phyloP scores from a whole-genome alignment of 2,888 invertebrate genomes.

The Dolichomitus sp. region DNA sequence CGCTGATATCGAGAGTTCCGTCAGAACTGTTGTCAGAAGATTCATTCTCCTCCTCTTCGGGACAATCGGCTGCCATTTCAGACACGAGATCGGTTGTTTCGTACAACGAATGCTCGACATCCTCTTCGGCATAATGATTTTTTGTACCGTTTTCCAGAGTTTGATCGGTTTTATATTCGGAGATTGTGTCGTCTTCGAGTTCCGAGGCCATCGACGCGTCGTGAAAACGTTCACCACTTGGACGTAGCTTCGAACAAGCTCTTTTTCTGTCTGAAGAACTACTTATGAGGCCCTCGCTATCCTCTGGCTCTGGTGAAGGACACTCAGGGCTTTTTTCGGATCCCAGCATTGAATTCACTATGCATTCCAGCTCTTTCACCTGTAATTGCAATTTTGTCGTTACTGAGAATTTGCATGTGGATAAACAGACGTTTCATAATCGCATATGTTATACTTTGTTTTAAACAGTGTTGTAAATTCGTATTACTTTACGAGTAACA shows the following conservation, averaged over 20 bases:
- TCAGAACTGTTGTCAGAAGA: constrained; percentile 22
- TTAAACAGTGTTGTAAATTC: no score
- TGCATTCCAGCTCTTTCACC: constrained; percentile 81
- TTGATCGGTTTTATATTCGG: constrained; percentile 53
- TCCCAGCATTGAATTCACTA: constrained; percentile 78
- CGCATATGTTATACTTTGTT: no score
- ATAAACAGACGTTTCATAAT: background rate
- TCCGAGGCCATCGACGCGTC: constrained; percentile 46
- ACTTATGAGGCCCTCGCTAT: constrained; percentile 48
- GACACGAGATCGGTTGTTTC: constrained; percentile 36
- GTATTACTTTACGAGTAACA: no score
- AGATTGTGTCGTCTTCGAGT: constrained; percentile 17
- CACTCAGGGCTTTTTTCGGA: constrained; percentile 55
- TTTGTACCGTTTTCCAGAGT: constrained; percentile 56
- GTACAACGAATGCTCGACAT: constrained; percentile 55
- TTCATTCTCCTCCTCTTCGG: constrained; percentile 9
- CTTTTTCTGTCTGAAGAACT: constrained; percentile 55
- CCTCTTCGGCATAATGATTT: constrained; percentile 35
- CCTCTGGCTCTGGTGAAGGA: constrained; percentile 47
- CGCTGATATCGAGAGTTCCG: constrained; percentile 16
- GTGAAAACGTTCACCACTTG: constrained; percentile 43
- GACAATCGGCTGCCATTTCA: background rate
- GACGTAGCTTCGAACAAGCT: constrained; percentile 19
- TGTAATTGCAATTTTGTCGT: constrained; percentile 61
- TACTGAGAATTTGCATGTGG: background rate